phyloP scores from a whole-genome alignment of 2,797 vertebrate genomes.

The Arremon aurantiirostris region DNA sequence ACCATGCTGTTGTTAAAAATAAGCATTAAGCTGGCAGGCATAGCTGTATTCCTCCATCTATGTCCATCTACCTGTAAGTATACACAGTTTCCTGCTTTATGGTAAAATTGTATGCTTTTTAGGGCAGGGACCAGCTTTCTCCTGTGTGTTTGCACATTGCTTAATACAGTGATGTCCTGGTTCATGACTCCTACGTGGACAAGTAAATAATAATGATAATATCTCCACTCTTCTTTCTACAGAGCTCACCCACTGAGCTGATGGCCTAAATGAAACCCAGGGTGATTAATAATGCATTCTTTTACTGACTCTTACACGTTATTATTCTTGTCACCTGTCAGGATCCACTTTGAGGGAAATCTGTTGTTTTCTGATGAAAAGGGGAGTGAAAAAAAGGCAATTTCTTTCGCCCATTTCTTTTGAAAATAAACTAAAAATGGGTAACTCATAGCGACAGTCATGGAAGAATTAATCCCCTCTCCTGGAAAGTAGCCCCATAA shows the following conservation, averaged over 20 bases:
- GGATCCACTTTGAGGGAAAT: constrained; percentile 62
- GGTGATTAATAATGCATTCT: constrained; percentile 67
- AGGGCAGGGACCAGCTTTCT: background rate
- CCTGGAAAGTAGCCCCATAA: background rate
- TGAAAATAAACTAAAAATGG: background rate
- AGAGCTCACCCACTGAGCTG: constrained; percentile 57
- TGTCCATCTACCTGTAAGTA: background rate
- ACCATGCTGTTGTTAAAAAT: background rate
- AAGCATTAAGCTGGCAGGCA: background rate
- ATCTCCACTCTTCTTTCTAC: constrained; percentile 42
- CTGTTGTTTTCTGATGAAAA: constrained; percentile 59
- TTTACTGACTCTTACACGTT: constrained; percentile 65
- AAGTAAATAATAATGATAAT: constrained; percentile 63
- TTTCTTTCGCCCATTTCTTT: constrained; percentile 10
- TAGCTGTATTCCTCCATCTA: background rate
- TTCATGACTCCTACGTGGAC: constrained; percentile 39
- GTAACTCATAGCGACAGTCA: background rate
- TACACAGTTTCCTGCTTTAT: background rate
- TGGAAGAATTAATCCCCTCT: background rate
- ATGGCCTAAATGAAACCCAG: constrained; percentile 48
- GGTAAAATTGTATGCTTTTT: background rate
- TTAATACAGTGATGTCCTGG: constrained; percentile 30
- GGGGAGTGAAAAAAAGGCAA: background rate
- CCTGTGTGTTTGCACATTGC: constrained; percentile 38
- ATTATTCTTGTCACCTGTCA: constrained; percentile 71